These are phyloP conservation scores for Smithornis capensis DNA, from an alignment of 2,113 vertebrate species.

Conservation along the genomic window DNA sequence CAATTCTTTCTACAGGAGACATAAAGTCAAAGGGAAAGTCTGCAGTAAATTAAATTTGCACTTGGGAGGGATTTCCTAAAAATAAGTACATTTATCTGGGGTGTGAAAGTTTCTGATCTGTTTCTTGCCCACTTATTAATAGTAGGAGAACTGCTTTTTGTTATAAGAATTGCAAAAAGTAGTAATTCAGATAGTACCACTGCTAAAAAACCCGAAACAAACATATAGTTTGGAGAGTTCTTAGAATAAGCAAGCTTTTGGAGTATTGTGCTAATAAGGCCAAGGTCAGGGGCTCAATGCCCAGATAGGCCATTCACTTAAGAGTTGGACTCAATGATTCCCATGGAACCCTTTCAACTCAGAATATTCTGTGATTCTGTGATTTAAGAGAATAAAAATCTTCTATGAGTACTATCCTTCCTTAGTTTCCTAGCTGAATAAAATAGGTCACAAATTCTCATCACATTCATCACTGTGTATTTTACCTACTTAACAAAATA, in stretches of 20 bases:
- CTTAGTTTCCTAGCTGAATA: not conserved
- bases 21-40: slow-evolving; percentile 1
- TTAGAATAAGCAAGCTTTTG: not conserved
- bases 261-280: slow-evolving; percentile 54
- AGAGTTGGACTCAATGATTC: not conserved
- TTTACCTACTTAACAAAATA: not conserved
- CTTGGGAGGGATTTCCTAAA: not conserved
- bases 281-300: slow-evolving; percentile 46
- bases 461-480: not conserved
- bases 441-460: not conserved
- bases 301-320: not conserved
- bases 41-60: not conserved
- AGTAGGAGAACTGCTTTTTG: not conserved
- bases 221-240: no score
- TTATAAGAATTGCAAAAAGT: not conserved
- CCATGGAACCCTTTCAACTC: not conserved
- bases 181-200: not conserved
- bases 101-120: not conserved
- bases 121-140: not conserved
- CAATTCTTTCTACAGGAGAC: slow-evolving; percentile 51
- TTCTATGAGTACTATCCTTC: not conserved
- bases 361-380: not conserved
- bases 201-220: no score
- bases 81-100: not conserved
- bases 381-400: not conserved